Percentiles rank a stretch among this genome's conserved stretches.
Conservation (phyloP, 2,113 vertebrate species). For the Gasterosteus aculeatus region DNA sequence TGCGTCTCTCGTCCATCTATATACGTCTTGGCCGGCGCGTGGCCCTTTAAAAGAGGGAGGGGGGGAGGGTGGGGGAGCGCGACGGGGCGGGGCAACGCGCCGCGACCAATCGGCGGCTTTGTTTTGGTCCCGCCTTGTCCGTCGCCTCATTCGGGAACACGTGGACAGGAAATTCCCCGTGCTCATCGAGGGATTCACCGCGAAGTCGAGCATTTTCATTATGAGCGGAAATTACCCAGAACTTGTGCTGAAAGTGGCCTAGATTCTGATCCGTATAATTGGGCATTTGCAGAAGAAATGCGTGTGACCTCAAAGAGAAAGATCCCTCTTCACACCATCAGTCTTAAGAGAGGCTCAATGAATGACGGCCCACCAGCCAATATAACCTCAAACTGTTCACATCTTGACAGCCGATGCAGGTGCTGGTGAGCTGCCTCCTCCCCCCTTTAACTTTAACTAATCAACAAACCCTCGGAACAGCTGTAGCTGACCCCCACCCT, state of each 20-base stretch:
- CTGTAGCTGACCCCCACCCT: conserved; percentile 65
- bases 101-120: conserved; percentile 75
- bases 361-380: neutral
- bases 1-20: neutral
- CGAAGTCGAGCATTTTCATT: neutral
- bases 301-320: neutral
- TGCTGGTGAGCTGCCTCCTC: conserved; percentile 54
- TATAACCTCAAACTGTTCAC: neutral
- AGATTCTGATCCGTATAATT: conserved; percentile 35
- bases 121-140: conserved; percentile 76
- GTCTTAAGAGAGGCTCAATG: conserved; percentile 6
- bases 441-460: conserved; percentile 44
- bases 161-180: conserved; percentile 85
- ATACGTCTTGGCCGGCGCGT: rapidly evolving
- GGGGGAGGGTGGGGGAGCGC: no score
- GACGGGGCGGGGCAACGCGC: no score
- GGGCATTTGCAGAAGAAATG: conserved; percentile 18
- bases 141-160: conserved; percentile 73
- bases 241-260: conserved; percentile 6
- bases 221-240: conserved; percentile 17
- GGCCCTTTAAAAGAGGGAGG: conserved; percentile 55
- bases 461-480: conserved; percentile 79
- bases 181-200: neutral
- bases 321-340: neutral
- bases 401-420: conserved; percentile 30